phyloP scores from a whole-genome alignment of 1,140 invertebrate species.

The Caenorhabditis brenneri region DNA sequence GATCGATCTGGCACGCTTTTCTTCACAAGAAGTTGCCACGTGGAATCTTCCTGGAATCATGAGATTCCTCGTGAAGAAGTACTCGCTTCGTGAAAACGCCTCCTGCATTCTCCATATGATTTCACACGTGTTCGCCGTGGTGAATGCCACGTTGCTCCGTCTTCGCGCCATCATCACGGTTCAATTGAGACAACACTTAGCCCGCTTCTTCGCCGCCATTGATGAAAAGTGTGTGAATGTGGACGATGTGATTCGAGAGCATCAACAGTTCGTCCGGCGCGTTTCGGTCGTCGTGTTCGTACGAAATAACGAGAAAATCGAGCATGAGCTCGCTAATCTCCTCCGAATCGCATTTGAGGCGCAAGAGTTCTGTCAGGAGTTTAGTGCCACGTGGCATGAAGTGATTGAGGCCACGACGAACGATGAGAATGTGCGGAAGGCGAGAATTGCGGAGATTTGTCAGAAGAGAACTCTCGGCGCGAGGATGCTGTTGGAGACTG shows the following conservation, averaged over 20 bases:
- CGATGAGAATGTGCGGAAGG: slow-evolving; percentile 14
- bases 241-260: slow-evolving; percentile 7
- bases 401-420: neutral
- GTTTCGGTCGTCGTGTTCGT: neutral
- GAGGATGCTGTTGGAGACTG: neutral
- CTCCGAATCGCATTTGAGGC: slow-evolving; percentile 5
- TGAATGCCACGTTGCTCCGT: neutral
- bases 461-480: neutral
- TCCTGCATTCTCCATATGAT: neutral
- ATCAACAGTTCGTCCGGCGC: neutral
- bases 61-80: neutral
- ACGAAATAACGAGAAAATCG: neutral
- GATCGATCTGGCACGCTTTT: neutral
- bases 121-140: neutral
- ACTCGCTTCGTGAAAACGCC: slow-evolving; percentile 10
- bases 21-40: neutral
- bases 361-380: neutral
- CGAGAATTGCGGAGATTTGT: slow-evolving; percentile 11
- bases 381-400: neutral
- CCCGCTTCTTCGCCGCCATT: neutral
- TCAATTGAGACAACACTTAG: neutral
- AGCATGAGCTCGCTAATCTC: neutral
- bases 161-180: neutral
- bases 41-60: neutral
- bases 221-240: slow-evolving; percentile 27